Base-by-base conservation (phyloP, 2,888 invertebrate species). In the Diarsia brunnea region DNA sequence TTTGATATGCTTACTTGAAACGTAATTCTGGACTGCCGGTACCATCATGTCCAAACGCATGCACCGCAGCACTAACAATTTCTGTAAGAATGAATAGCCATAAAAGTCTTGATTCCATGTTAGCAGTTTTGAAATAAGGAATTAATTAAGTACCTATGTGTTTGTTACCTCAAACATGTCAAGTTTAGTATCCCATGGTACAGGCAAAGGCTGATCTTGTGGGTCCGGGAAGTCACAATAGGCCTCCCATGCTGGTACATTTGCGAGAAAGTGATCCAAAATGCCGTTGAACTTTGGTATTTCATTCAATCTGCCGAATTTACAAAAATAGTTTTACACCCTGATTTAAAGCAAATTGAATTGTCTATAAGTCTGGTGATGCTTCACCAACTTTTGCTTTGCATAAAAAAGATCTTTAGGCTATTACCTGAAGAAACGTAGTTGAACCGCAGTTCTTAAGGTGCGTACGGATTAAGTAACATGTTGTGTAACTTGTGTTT, bases 41-140 rank as follows among this genome's bases (percentile, higher is more conserved):
- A 98, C 97, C 93, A 99, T 97, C 97, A 99, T 99, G 92, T 99
- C 99, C 31, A 98, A 97, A 61, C 99, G 97, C 87, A 99, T 97
- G 85, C 98, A 98, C 69, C 99, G 97, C 11, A 99, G 92, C 4
- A 99, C 94, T 84, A 98, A 94, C 89, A 99, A 93, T 94, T 97
- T 98, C 96, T 99, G 97, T 73, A 60, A 16, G 11, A 49, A 73
- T 45, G 60, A 53, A 55, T n/a, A 49, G 11, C 12, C 8, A 49
- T 47, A 49, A 43, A 47, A n/a, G 2, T 27, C n/a, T 53, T 21
- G 10, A 21, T 38, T 47, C 31, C 1, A 38, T 73, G 60, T 49
- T 5, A 70, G 14, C n/a, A 16, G 16, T 73, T 47, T 45, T 53
- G 21, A 10, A 60, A 12, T 71, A 27, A 60, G 27, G 12, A 16